phyloP scores from a whole-genome alignment of 2,888 invertebrate species.

The Drosophila anomelani region DNA sequence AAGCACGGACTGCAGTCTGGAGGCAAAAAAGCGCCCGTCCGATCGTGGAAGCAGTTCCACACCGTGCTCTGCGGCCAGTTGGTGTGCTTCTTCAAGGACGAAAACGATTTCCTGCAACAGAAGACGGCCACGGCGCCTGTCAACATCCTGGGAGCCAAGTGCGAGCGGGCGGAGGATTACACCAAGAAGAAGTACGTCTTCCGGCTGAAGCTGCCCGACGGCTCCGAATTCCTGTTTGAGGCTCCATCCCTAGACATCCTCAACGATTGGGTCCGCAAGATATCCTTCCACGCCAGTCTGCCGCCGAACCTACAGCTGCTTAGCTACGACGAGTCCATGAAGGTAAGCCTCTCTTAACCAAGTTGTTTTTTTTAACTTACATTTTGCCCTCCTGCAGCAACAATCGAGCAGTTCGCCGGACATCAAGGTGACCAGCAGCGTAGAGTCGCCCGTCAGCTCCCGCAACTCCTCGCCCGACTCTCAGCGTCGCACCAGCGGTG shows the following conservation, averaged over 20 bases:
- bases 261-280: slow-evolving; percentile 96
- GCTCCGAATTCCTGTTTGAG: slow-evolving; percentile 96
- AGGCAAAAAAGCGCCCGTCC: slow-evolving; percentile 96
- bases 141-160: slow-evolving; percentile 91
- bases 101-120: slow-evolving; percentile 94
- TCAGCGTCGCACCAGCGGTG: slow-evolving; percentile 83
- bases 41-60: slow-evolving; percentile 98
- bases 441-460: slow-evolving; percentile 86
- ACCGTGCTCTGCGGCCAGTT: slow-evolving; percentile 98
- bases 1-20: slow-evolving; percentile 97
- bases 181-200: slow-evolving; percentile 97
- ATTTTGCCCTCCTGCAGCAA: slow-evolving; percentile 70
- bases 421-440: slow-evolving; percentile 82
- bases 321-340: slow-evolving; percentile 90
- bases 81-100: slow-evolving; percentile 98
- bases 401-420: slow-evolving; percentile 84
- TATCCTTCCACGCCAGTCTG: slow-evolving; percentile 95
- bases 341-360: slow-evolving; percentile 82
- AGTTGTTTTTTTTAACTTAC: not conserved
- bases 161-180: slow-evolving; percentile 95
- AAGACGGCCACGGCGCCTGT: slow-evolving; percentile 95
- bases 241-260: slow-evolving; percentile 90
- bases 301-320: slow-evolving; percentile 95
- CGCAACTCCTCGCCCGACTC: slow-evolving; percentile 86
- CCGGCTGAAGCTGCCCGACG: slow-evolving; percentile 93